Percentiles rank a stretch among this genome's conserved stretches.
Evolutionary conservation across 2,797 vertebrate genomes (phyloP).

Genomic region (Semotilus atromaculatus): DNA sequence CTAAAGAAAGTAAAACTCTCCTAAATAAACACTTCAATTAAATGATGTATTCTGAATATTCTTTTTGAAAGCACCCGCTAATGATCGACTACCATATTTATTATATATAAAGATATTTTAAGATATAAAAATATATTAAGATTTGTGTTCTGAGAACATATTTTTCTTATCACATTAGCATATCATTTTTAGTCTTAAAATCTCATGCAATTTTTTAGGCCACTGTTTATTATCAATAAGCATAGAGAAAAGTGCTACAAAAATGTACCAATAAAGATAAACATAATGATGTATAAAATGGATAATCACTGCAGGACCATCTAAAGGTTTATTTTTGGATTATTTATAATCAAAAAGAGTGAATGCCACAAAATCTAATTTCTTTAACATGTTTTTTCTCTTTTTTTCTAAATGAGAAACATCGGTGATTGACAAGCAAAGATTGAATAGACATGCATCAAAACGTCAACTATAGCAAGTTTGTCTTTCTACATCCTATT

Average conservation of each 20-base stretch:
- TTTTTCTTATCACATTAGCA: background rate
- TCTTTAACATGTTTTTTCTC: background rate
- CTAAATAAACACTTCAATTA: background rate
- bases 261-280: background rate
- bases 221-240: background rate
- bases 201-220: background rate
- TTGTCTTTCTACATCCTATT: constrained; percentile 21
- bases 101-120: background rate
- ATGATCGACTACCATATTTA: background rate
- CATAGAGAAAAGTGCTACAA: background rate
- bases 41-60: background rate
- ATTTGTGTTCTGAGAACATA: background rate
- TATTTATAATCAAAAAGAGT: background rate
- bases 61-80: background rate
- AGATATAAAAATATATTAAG: background rate
- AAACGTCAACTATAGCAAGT: constrained; percentile 8
- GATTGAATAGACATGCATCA: background rate
- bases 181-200: background rate
- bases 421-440: background rate
- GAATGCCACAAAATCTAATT: background rate
- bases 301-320: no score
- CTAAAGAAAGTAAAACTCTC: background rate
- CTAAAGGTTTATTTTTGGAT: background rate
- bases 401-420: constrained; percentile 1
- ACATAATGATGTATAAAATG: background rate